Conservation (phyloP, 2,113 vertebrate species). For the Micronycteris hirsuta region DNA sequence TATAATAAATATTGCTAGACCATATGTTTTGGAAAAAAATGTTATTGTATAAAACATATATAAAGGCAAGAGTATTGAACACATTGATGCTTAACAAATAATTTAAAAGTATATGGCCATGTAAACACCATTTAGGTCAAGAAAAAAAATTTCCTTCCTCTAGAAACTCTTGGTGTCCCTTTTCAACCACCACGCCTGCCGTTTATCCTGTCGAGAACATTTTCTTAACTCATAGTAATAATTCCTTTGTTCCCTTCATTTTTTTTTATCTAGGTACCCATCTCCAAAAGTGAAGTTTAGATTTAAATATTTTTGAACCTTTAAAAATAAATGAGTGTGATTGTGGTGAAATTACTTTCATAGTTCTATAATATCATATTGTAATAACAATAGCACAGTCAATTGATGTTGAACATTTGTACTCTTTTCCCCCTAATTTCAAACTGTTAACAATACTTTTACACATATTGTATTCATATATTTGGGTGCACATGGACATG, state of each 20-base stretch:
- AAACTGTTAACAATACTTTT: neutral
- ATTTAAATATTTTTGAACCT: neutral
- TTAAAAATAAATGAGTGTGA: neutral
- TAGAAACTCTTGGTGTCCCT: neutral
- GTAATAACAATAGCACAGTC: neutral
- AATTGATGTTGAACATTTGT: neutral
- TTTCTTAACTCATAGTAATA: neutral
- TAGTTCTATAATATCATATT: neutral
- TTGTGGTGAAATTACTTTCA: neutral
- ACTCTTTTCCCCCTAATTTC: neutral
- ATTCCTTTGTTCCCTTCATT: neutral
- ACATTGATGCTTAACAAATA: neutral
- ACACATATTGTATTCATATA: neutral
- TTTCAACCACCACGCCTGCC: neutral
- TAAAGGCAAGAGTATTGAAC: neutral
- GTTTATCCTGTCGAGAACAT: neutral
- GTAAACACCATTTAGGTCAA: neutral
- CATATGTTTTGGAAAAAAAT: neutral
- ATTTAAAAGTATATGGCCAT: neutral
- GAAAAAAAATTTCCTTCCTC: neutral
- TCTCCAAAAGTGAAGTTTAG: neutral
- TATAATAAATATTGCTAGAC: neutral
- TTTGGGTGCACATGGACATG: neutral
- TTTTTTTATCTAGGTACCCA: neutral
- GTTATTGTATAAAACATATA: neutral